Evolutionary conservation across 2,888 invertebrate genomes (phyloP).

Genomic region (Nebria brevicollis): DNA sequence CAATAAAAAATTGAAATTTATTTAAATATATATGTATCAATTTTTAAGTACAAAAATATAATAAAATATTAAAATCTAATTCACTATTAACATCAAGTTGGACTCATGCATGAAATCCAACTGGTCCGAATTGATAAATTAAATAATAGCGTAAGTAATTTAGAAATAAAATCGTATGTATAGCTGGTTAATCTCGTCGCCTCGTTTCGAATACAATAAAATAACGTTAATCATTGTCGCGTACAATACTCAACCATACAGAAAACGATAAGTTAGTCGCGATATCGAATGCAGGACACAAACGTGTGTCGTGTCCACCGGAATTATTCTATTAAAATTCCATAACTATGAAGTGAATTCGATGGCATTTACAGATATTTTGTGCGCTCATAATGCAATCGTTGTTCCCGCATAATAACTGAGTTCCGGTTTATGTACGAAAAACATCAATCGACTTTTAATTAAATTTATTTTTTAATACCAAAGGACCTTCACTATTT

Average conservation of each 20-base stretch:
- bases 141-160: no score
- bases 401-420: slow-evolving; percentile 32
- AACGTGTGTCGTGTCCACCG: not conserved
- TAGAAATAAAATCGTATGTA: not conserved
- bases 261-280: slow-evolving; percentile 23
- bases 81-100: no score
- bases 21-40: no score
- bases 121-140: not conserved
- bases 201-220: slow-evolving; percentile 45
- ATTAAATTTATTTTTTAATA: no score
- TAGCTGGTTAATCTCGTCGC: slow-evolving; percentile 22
- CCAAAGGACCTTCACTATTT: no score
- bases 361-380: slow-evolving; percentile 26
- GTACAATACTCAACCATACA: slow-evolving; percentile 25
- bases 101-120: slow-evolving; percentile 20
- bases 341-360: slow-evolving; percentile 22
- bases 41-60: no score
- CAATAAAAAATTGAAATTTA: no score
- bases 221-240: slow-evolving; percentile 39
- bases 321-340: slow-evolving; percentile 41
- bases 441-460: not conserved
- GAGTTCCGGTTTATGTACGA: slow-evolving; percentile 28
- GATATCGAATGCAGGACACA: not conserved
- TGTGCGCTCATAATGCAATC: slow-evolving; percentile 36
- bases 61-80: no score